Percentiles rank a stretch among this genome's conserved stretches.
These are phyloP conservation scores for Sinhomidia bicolor DNA, from an alignment of 2,888 invertebrate genomes.

Conservation along the genomic window DNA sequence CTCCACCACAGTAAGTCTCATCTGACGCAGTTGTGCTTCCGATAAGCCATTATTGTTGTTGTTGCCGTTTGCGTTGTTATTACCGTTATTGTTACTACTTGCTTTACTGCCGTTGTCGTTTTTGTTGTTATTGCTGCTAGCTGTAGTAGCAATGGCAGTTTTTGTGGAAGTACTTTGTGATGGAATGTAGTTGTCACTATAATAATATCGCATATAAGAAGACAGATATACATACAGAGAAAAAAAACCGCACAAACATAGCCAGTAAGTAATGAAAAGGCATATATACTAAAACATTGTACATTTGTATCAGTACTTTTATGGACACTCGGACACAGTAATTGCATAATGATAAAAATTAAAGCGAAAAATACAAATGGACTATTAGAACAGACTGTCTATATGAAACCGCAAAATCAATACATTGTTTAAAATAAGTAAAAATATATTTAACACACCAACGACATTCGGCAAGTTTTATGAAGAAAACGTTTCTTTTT, in stretches of 20 bases:
- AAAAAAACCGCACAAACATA: slow-evolving; percentile 20
- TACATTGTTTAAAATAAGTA: neutral
- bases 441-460: slow-evolving; percentile 5
- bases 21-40: slow-evolving; percentile 91
- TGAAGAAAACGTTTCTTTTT: neutral
- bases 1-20: slow-evolving; percentile 90
- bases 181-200: slow-evolving; percentile 54
- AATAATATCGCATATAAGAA: slow-evolving; percentile 36
- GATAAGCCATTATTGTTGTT: slow-evolving; percentile 82
- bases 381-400: too few relatives aligned
- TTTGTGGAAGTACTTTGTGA: slow-evolving; percentile 46
- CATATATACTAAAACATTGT: neutral
- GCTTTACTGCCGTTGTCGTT: slow-evolving; percentile 39
- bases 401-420: neutral
- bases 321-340: neutral
- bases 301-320: neutral
- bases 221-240: slow-evolving; percentile 17
- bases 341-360: neutral
- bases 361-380: too few relatives aligned
- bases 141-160: slow-evolving; percentile 12
- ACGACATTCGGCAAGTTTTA: slow-evolving; percentile 1
- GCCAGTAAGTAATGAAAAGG: slow-evolving; percentile 1
- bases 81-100: slow-evolving; percentile 2
- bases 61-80: slow-evolving; percentile 40
- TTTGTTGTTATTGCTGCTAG: slow-evolving; percentile 43